These are phyloP conservation scores for Oreochromis grahami DNA, from an alignment of 2,797 vertebrate genomes.

Conservation along the genomic window DNA sequence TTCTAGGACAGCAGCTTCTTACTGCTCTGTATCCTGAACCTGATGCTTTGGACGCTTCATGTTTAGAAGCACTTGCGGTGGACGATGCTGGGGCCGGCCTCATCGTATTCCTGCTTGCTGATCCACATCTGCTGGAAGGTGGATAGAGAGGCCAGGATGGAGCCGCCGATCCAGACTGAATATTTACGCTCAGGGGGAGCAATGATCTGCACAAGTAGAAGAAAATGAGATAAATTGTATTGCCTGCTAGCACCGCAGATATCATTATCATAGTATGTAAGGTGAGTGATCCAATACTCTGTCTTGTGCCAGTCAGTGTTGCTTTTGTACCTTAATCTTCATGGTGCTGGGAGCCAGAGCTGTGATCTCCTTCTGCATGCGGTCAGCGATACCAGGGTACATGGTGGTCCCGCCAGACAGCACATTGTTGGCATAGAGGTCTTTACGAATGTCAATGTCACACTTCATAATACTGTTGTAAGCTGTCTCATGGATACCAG, in stretches of 20 bases:
- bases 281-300: neutral
- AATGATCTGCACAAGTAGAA: conserved; percentile 81
- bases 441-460: conserved; percentile 88
- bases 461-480: conserved; percentile 80
- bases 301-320: neutral
- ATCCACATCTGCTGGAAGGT: conserved; percentile 99
- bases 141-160: conserved; percentile 95
- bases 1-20: neutral
- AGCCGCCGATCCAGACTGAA: conserved; percentile 96
- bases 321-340: conserved; percentile 83
- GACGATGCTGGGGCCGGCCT: conserved; percentile 93
- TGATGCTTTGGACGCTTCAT: neutral
- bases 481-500: conserved; percentile 71
- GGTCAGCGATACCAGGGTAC: conserved; percentile 93
- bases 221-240: neutral
- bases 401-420: conserved; percentile 94
- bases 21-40: conserved; percentile 1
- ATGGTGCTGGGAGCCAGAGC: conserved; percentile 91
- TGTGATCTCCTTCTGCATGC: conserved; percentile 95
- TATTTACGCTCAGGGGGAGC: conserved; percentile 94
- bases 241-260: neutral
- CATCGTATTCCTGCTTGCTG: conserved; percentile 95
- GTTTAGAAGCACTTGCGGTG: conserved; percentile 97
- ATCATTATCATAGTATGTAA: neutral
- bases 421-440: conserved; percentile 94